A percentile compares a stretch with the other conserved stretches of the same genome.
Conservation (phyloP, 2,797 vertebrate genomes). For the Sebastes variabilis region DNA sequence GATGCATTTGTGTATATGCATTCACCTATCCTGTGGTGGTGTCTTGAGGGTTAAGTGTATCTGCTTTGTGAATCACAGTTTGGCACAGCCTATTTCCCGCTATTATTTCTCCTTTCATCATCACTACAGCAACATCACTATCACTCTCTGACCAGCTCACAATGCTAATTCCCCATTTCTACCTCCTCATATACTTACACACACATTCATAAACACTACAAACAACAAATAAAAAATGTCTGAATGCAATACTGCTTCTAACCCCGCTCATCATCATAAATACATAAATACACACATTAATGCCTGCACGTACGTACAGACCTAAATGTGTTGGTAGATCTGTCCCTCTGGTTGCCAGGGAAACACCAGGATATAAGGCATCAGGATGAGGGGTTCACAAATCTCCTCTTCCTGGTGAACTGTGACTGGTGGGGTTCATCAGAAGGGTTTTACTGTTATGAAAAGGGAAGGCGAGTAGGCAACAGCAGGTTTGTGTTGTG, state of each 20-base stretch:
- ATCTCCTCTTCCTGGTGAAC: slow-evolving; percentile 75
- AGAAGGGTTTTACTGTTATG: slow-evolving; percentile 19
- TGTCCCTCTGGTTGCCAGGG: slow-evolving; percentile 76
- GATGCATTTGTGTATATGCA: background rate
- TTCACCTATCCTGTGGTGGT: slow-evolving; percentile 66
- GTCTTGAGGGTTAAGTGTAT: slow-evolving; percentile 73
- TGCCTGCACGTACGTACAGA: slow-evolving; percentile 40
- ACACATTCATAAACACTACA: slow-evolving; percentile 34
- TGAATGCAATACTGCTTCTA: background rate
- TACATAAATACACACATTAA: slow-evolving; percentile 18
- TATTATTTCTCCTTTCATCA: slow-evolving; percentile 72
- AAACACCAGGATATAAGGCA: slow-evolving; percentile 74
- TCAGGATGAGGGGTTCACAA: slow-evolving; percentile 69
- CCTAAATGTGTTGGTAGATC: slow-evolving; percentile 65
- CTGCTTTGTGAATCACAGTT: slow-evolving; percentile 62
- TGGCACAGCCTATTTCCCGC: slow-evolving; percentile 50
- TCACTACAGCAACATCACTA: slow-evolving; percentile 77
- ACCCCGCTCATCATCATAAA: background rate
- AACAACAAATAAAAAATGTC: slow-evolving; percentile 28
- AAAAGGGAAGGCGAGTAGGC: background rate
- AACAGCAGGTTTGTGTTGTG: background rate
- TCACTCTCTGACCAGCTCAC: slow-evolving; percentile 77
- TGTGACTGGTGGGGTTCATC: slow-evolving; percentile 52
- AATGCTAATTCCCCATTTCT: slow-evolving; percentile 70
- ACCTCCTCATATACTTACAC: slow-evolving; percentile 48